Evolutionary conservation across 2,888 invertebrate species (phyloP).

Genomic region (Cybosia mesomella): DNA sequence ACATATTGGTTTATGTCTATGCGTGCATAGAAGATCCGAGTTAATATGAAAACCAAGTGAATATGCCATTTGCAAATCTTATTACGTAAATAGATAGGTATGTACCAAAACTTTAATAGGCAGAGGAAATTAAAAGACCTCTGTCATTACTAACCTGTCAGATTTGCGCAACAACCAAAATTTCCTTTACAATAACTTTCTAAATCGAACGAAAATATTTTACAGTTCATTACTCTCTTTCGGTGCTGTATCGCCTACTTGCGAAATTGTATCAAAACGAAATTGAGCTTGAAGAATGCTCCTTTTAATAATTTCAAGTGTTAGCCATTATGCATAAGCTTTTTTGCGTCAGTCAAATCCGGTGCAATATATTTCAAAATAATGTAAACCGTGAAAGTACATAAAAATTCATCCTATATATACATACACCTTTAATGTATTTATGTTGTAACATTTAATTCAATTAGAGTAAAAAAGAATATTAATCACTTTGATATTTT

Average conservation of each 20-base stretch:
- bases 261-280: slow-evolving; percentile 13
- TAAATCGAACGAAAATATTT: slow-evolving; percentile 52
- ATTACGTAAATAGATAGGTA: neutral
- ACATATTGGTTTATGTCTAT: too few relatives aligned
- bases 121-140: slow-evolving; percentile 38
- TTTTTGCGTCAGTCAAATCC: neutral
- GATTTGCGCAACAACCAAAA: slow-evolving; percentile 42
- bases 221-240: slow-evolving; percentile 57
- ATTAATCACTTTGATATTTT: too few relatives aligned
- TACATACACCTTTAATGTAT: too few relatives aligned
- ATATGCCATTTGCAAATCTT: neutral
- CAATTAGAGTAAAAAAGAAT: too few relatives aligned
- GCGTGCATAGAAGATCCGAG: too few relatives aligned
- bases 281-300: slow-evolving; percentile 7
- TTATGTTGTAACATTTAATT: too few relatives aligned
- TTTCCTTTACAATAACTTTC: slow-evolving; percentile 64
- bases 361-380: too few relatives aligned
- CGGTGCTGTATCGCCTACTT: slow-evolving; percentile 31
- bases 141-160: slow-evolving; percentile 46
- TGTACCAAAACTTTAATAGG: neutral
- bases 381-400: neutral
- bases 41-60: too few relatives aligned
- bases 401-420: too few relatives aligned
- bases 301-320: slow-evolving; percentile 1
- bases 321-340: neutral